Evolutionary conservation across 2,113 vertebrate genomes (phyloP).

Genomic region (Eira barbara): DNA sequence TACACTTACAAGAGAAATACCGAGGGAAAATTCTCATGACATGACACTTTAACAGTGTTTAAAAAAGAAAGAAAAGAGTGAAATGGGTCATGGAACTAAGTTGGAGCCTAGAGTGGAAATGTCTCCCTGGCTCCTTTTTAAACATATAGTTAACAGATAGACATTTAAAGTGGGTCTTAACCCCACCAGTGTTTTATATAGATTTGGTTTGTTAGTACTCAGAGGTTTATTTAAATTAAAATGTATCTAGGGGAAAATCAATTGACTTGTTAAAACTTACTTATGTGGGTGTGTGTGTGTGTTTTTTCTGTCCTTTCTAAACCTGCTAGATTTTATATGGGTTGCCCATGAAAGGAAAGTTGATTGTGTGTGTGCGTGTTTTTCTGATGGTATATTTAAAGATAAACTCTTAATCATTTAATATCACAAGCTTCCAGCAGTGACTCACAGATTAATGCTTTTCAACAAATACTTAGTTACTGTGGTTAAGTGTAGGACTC

Average conservation of each 20-base stretch:
- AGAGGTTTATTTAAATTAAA: constrained; percentile 54
- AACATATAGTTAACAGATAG: neutral
- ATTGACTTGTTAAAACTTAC: constrained; percentile 46
- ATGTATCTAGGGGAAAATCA: constrained; percentile 30
- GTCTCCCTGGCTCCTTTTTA: neutral
- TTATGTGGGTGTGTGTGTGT: constrained; percentile 4
- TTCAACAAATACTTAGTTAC: neutral
- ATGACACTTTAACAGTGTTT: constrained; percentile 12
- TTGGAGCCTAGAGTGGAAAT: constrained; percentile 46
- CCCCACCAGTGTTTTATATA: neutral
- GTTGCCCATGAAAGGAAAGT: neutral
- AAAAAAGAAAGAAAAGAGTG: constrained; percentile 35
- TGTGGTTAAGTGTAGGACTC: neutral
- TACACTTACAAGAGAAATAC: neutral
- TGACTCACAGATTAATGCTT: neutral
- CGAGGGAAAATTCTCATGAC: neutral
- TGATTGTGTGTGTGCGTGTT: neutral
- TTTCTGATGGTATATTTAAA: neutral
- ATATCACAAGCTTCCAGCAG: neutral
- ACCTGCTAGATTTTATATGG: constrained; percentile 43
- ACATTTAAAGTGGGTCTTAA: neutral
- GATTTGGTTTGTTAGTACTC: neutral
- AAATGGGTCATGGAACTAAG: constrained; percentile 69
- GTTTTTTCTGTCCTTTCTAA: constrained; percentile 43
- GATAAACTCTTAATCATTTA: neutral